A percentile compares a stretch with the other conserved stretches of the same genome.
These are phyloP conservation scores for Cotesia typhae DNA, from an alignment of 1,140 invertebrate species.

Conservation along the genomic window DNA sequence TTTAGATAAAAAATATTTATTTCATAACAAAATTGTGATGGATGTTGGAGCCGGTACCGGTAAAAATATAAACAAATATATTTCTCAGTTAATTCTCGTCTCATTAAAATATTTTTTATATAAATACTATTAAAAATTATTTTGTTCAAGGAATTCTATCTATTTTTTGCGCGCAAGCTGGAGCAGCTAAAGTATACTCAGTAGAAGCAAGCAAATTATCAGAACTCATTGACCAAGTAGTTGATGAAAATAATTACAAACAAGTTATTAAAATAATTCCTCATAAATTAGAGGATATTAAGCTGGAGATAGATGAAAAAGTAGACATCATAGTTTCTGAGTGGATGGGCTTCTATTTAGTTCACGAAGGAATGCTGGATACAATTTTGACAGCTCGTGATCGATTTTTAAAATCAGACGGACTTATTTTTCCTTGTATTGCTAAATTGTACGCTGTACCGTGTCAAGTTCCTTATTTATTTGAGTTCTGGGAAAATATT, in stretches of 20 bases:
- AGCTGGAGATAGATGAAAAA: constrained; percentile 75
- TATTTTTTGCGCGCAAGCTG: constrained; percentile 94
- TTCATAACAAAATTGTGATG: constrained; percentile 83
- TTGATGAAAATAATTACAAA: constrained; percentile 74
- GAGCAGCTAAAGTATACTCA: constrained; percentile 89
- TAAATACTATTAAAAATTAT: constrained; percentile 7
- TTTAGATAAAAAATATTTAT: constrained; percentile 74
- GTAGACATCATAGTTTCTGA: constrained; percentile 98
- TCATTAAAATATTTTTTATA: constrained; percentile 33
- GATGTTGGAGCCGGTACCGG: constrained; percentile 92
- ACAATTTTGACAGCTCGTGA: constrained; percentile 91
- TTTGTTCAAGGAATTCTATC: constrained; percentile 81
- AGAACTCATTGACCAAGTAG: constrained; percentile 83
- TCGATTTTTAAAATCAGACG: constrained; percentile 78
- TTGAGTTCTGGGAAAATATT: constrained; percentile 90
- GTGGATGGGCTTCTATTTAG: constrained; percentile 99
- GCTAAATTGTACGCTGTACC: constrained; percentile 64
- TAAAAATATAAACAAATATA: constrained; percentile 36
- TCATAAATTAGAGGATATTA: constrained; percentile 86
- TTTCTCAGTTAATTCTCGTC: no score
- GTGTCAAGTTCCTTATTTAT: constrained; percentile 75
- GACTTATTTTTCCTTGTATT: constrained; percentile 70
- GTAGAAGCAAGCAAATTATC: constrained; percentile 91
- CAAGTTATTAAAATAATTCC: constrained; percentile 72
- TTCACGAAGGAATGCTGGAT: constrained; percentile 98